phyloP scores from a whole-genome alignment of 2,888 invertebrate genomes.

The Hartigia nigra region DNA sequence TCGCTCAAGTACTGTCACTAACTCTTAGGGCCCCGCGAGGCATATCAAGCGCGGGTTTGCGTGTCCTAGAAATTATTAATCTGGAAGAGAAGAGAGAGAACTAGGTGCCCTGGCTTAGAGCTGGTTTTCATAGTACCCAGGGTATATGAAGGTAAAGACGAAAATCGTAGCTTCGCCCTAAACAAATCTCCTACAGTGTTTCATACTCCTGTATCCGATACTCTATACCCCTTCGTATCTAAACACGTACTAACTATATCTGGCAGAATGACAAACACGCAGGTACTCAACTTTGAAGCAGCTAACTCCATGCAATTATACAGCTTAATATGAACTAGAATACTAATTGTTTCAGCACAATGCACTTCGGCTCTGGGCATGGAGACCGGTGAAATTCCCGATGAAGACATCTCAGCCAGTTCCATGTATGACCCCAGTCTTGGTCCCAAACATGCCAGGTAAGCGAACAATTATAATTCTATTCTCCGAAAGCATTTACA shows the following conservation, averaged over 20 bases:
- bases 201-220: background rate
- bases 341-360: slow-evolving; percentile 59
- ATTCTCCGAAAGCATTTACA: slow-evolving; percentile 8
- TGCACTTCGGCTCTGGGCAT: slow-evolving; percentile 59
- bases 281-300: background rate
- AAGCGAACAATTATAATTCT: slow-evolving; percentile 49
- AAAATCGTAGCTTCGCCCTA: background rate
- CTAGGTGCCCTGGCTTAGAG: background rate
- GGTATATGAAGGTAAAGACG: background rate
- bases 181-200: background rate
- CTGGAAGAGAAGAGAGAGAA: too few species aligned
- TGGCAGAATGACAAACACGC: background rate
- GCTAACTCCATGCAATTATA: background rate
- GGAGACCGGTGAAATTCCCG: slow-evolving; percentile 62
- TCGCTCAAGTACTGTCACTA: background rate
- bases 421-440: slow-evolving; percentile 63
- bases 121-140: background rate
- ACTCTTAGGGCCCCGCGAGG: background rate
- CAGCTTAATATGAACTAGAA: slow-evolving; percentile 30
- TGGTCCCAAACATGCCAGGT: slow-evolving; percentile 63
- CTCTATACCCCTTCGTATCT: background rate
- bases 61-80: background rate
- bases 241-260: background rate
- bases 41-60: background rate
- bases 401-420: slow-evolving; percentile 63